A percentile compares a stretch with the other conserved stretches of the same genome.
phyloP scores from a whole-genome alignment of 1,140 invertebrate genomes.

The Tribolium madens region DNA sequence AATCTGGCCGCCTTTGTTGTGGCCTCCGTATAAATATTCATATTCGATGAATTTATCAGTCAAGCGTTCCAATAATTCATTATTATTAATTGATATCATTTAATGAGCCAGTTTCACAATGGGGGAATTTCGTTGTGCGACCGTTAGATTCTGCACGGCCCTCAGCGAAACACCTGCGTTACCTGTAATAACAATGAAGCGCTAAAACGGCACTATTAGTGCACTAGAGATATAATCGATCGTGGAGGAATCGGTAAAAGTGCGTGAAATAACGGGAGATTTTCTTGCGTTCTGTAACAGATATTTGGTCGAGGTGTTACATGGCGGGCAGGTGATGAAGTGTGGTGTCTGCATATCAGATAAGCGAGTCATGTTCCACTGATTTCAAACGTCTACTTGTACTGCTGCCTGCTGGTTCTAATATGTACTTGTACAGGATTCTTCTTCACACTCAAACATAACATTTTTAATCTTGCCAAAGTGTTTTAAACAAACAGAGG shows the following conservation, averaged over 20 bases:
- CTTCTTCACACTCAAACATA: slow-evolving; percentile 28
- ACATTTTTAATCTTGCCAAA: slow-evolving; percentile 6
- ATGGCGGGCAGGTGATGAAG: slow-evolving; percentile 50
- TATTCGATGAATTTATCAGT: slow-evolving; percentile 44
- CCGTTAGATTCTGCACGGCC: slow-evolving; percentile 24
- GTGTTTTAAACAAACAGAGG: neutral
- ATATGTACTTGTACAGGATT: slow-evolving; percentile 49
- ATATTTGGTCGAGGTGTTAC: slow-evolving; percentile 46
- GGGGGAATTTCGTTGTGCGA: slow-evolving; percentile 6
- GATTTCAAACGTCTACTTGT: slow-evolving; percentile 51
- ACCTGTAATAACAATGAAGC: slow-evolving; percentile 40
- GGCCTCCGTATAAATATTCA: slow-evolving; percentile 36
- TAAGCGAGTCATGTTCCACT: slow-evolving; percentile 52
- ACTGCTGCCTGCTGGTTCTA: slow-evolving; percentile 51
- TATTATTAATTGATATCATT: slow-evolving; percentile 45
- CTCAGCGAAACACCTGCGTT: slow-evolving; percentile 40
- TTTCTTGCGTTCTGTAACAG: slow-evolving; percentile 8
- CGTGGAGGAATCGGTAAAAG: slow-evolving; percentile 12
- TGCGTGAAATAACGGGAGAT: neutral
- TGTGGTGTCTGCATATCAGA: slow-evolving; percentile 52
- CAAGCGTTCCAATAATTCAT: slow-evolving; percentile 33
- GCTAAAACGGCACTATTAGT: slow-evolving; percentile 42
- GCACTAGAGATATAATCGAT: slow-evolving; percentile 11
- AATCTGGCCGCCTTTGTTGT: slow-evolving; percentile 41
- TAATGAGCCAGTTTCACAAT: slow-evolving; percentile 37